Evolutionary conservation across 2,797 vertebrate genomes (phyloP), one percentile per base, ranked within the genome.

Genomic region (Leptodactylus fallax): DNA sequence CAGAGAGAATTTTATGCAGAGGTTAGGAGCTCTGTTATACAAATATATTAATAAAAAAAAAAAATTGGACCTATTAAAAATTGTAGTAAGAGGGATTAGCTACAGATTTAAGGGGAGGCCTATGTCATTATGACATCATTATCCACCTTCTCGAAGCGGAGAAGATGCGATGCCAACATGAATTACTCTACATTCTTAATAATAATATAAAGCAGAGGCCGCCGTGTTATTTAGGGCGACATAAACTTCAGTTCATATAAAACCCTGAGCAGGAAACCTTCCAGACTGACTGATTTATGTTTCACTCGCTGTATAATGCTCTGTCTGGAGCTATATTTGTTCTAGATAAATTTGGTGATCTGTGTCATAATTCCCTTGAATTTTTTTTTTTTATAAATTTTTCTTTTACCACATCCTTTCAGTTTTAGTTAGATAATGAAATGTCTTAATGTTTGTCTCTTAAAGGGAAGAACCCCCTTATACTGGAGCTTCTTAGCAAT

Each of bases 231-330:
- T 83, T 83, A 71, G 81, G 63, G 65, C 27, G 23, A 53, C 27
- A 25, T 17, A n/a, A 23, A 56, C 81, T 71, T 72, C 67, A 72
- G 6, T 23, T 83, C 16, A 72, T 72, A 83, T 83, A 83, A 83
- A 83, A 83, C 81, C 19, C n/a, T 72, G 55, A n/a, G 45, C 79
- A 81, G 85, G 85, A 87, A 87, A 87, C 67, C 36, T 61, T 72
- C 36, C 56, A 87, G 85, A 82, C 85, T 21, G 85, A 80, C 77
- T 36, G 65, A 63, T 81, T 81, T 80, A 45, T 47, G 27, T 76
- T 82, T 87, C 69, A 21, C 78, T 87, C 80, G 80, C 65, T 72
- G 27, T 72, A 72, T 87, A 79, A 80, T 87, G 77, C 55, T 4
- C 65, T 45, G 65, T 86, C 85, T 87, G 81, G 9, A 36, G 51